Base-by-base conservation (phyloP, 1,140 invertebrate genomes). In the Micrasema longulum region DNA sequence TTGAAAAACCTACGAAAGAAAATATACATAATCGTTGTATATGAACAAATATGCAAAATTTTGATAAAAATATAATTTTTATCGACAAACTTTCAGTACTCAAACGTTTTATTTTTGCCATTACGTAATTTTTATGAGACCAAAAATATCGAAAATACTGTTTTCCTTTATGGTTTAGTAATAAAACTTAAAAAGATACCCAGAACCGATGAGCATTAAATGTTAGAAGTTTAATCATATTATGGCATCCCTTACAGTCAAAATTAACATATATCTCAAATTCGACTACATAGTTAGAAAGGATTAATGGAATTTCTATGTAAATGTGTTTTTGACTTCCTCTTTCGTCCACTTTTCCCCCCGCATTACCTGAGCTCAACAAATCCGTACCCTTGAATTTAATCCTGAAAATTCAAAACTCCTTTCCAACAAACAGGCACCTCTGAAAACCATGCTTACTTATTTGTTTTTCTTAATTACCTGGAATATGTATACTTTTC, bases 231-330 rank as follows among this genome's bases (percentile, higher is more conserved):
- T n/a, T 45, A 45, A 45, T 45, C 11, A 9, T 2, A 48, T 48
- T 26, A 53, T 53, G n/a, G 26, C 23, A 53, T 53, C 26, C 26
- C 11, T 23, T 53, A 35, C 50, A 35, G n/a, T 16, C 35, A 60
- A 41, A 14, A 60, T 48, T 65, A 35, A 18, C 22, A 48, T 65
- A 36, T 14, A 65, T 41, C 50, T 53, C 50, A 53, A 53, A 53
- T 60, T 60, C 55, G 41, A 60, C 35, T 67, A 35, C 31, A 50
- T 67, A 47, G 65, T 67, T 67, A 53, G 47, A n/a, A n/a, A 23
- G 48, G 31, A 67, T 67, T 67, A 67, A 67, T 67, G 48, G 35
- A 48, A 41, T 50, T 67, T 67, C 11, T 55, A 67, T 67, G 47
- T 67, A 67, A 67, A 67, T 67, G 48, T 50, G 65, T 53, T 67